These are phyloP conservation scores for Drosophila nr. perissopoda DNA, from an alignment of 2,888 invertebrate genomes.

Conservation along the genomic window DNA sequence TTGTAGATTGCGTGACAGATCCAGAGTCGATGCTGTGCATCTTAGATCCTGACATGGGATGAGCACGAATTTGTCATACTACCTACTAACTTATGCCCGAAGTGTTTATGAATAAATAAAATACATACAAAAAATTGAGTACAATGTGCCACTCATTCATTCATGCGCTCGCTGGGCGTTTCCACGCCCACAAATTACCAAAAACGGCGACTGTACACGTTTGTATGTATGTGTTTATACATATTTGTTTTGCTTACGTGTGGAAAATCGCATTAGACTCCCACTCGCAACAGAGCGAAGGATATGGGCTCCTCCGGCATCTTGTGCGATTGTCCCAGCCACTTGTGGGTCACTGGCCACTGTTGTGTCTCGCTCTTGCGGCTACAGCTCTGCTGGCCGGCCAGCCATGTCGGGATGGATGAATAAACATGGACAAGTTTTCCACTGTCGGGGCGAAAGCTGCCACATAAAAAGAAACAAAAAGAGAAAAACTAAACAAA, in stretches of 20 bases:
- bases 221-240: background rate
- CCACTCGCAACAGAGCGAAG: constrained; percentile 14
- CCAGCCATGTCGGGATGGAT: constrained; percentile 66
- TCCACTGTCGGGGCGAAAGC: constrained; percentile 34
- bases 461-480: constrained; percentile 7
- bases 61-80: constrained; percentile 24
- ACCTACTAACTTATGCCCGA: constrained; percentile 14
- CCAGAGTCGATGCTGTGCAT: constrained; percentile 61
- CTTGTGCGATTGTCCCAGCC: constrained; percentile 54
- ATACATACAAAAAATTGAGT: constrained; percentile 16
- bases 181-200: background rate
- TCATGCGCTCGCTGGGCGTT: background rate
- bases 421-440: constrained; percentile 75
- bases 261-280: constrained; percentile 67
- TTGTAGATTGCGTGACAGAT: constrained; percentile 64
- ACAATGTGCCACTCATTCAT: constrained; percentile 32
- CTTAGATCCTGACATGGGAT: constrained; percentile 32
- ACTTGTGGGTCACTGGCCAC: constrained; percentile 51
- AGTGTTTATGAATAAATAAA: constrained; percentile 52
- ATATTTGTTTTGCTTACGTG: constrained; percentile 39
- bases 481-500: constrained; percentile 19
- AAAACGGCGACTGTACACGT: background rate
- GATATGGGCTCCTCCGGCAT: constrained; percentile 4
- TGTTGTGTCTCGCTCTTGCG: constrained; percentile 17
- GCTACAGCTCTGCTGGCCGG: constrained; percentile 24